Evolutionary conservation across 2,888 invertebrate species (phyloP).

Genomic region (Melinaea marsaeus): DNA sequence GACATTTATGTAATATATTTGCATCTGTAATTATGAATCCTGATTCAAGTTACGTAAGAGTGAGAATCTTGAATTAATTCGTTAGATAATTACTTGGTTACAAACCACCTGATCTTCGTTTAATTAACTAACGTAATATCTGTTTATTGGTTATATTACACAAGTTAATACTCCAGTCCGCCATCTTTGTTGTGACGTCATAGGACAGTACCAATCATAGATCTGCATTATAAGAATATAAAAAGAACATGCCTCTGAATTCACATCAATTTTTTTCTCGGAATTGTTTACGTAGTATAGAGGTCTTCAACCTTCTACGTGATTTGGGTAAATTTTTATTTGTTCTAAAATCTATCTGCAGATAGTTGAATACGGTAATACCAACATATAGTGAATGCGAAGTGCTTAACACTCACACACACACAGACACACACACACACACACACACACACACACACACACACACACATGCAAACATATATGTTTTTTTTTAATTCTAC

Average conservation of each 20-base stretch:
- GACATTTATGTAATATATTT: constrained; percentile 1
- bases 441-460: constrained; percentile 24
- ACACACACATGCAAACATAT: too few species aligned
- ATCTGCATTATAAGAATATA: too few species aligned
- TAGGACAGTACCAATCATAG: too few species aligned
- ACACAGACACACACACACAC: too few species aligned
- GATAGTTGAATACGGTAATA: constrained; percentile 54
- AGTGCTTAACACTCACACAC: constrained; percentile 29
- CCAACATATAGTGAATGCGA: constrained; percentile 26
- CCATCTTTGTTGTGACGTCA: too few species aligned
- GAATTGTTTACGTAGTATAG: constrained; percentile 40
- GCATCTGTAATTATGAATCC: constrained; percentile 11
- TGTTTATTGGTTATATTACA: background rate
- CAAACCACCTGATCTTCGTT: background rate
- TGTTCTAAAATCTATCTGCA: constrained; percentile 43
- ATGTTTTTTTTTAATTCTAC: too few species aligned
- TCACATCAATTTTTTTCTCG: constrained; percentile 16
- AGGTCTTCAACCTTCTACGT: constrained; percentile 56
- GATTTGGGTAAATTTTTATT: constrained; percentile 36
- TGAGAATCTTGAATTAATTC: constrained; percentile 4
- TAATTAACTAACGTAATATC: background rate
- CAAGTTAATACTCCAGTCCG: background rate
- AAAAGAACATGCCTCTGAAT: too few species aligned
- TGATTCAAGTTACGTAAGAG: constrained; percentile 14
- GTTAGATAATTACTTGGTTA: constrained; percentile 12